A percentile compares a stretch with the other conserved stretches of the same genome.
Conservation (phyloP, 2,113 vertebrate species). For the Odobenus rosmarus region DNA sequence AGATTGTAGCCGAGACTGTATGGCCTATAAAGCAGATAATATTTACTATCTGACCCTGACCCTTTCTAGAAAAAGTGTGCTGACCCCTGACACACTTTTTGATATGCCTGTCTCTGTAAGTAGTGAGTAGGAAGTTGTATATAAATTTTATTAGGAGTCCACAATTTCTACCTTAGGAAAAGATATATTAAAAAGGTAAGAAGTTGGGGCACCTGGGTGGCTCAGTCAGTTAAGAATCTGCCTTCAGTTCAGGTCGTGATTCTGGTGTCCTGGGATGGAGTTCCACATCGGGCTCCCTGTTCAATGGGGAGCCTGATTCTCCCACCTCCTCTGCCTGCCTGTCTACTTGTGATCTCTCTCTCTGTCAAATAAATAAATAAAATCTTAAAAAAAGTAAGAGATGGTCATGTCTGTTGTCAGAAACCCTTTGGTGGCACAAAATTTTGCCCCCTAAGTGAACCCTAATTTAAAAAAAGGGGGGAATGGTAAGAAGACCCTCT, state of each 20-base stretch:
- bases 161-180: neutral
- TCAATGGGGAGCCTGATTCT: too few species aligned
- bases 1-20: neutral
- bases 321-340: too few species aligned
- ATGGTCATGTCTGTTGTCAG: neutral
- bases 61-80: neutral
- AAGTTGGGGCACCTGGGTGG: neutral
- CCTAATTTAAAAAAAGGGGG: neutral
- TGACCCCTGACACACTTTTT: neutral
- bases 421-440: neutral
- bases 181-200: neutral
- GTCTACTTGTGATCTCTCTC: too few species aligned
- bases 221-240: too few species aligned
- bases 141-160: neutral
- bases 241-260: too few species aligned
- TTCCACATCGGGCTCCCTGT: too few species aligned
- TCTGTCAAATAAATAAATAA: too few species aligned
- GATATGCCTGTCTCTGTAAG: neutral
- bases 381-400: too few species aligned
- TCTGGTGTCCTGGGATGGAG: too few species aligned
- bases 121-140: neutral
- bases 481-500: neutral
- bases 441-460: neutral
- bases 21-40: neutral
- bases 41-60: neutral